Base-by-base conservation (phyloP, 1,140 invertebrate genomes). In the Dendrolimus punctatus region DNA sequence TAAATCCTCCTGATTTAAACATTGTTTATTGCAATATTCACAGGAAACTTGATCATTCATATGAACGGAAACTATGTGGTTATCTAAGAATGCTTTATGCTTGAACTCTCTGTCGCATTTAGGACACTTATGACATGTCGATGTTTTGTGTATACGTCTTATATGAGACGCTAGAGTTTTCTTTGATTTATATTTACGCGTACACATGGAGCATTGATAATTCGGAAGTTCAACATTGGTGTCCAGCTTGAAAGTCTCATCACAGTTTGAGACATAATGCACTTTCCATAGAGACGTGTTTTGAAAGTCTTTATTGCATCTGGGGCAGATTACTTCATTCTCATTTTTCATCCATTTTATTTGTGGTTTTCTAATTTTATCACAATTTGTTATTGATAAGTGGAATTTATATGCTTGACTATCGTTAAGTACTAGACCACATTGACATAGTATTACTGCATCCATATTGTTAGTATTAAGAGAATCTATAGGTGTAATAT, bases 101-200 rank as follows among this genome's bases (percentile, higher is more conserved):
- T 81, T 77, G 47, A 88, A 88, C 46, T 87, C 79, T 46, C 86
- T 59, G 57, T 85, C 85, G 51, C 86, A 88, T 10, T 66, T 74
- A 10, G 66, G 61, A 47, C 86, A 88, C 56, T 77, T 80, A 38
- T 73, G 56, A 4, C 63, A 58, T 4, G 70, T 60, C 49, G 69
- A 75, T 4, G 75, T 60, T 40, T 84, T 71, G 48, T 90, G 89
- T 23, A 23, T 1, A 4, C 70, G 68, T 46, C 78, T 77, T 46
- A 90, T 53, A 54, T 90, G 89, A n/a, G 78, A 66, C 5, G 82
- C 66, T 44, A 89, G 57, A 5, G 82, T 74, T 4, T 56, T 68
- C 8, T 81, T 73, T 40, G 73, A 77, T 8, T 67, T 69, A 61
- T 89, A 90, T 45, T 80, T 85, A 9, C 87, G 73, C 58, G 77